Evolutionary conservation across 2,888 invertebrate species (phyloP).

Genomic region (Liopterus haemorrhoidalis): DNA sequence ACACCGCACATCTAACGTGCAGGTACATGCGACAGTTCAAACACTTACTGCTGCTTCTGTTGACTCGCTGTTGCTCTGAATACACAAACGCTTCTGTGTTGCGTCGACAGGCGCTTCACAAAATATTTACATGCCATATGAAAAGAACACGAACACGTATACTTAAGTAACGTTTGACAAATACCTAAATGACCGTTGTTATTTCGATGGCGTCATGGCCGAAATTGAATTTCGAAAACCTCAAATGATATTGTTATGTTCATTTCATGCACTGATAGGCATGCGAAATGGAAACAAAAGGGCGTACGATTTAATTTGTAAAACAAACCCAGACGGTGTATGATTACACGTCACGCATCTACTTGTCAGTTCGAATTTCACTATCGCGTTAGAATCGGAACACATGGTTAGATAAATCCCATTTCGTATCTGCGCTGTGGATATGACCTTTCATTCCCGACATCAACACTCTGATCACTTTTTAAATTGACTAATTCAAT

Average conservation of each 20-base stretch:
- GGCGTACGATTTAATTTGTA: conserved; percentile 17
- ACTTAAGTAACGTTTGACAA: no score
- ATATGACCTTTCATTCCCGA: no score
- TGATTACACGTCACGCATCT: conserved; percentile 11
- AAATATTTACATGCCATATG: no score
- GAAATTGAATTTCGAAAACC: conserved; percentile 20
- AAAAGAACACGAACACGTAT: no score
- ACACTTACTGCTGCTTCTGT: conserved; percentile 10
- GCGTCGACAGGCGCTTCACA: no score
- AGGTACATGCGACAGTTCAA: conserved; percentile 15
- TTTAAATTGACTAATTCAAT: no score
- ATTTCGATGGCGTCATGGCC: no score
- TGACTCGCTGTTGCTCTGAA: conserved; percentile 1
- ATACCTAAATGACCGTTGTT: no score
- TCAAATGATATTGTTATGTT: conserved; percentile 20
- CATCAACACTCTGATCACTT: no score
- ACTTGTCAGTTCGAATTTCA: conserved; percentile 4
- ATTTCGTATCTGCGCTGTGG: no score
- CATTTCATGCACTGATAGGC: conserved; percentile 17
- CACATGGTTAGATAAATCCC: no score
- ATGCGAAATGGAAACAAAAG: conserved; percentile 12
- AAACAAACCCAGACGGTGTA: conserved; percentile 16
- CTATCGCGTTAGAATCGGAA: conserved; percentile 9
- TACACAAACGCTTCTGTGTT: conserved; percentile 5
- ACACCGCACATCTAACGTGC: conserved; percentile 13